phyloP scores from a whole-genome alignment of 2,113 vertebrate species.

The Ia io region DNA sequence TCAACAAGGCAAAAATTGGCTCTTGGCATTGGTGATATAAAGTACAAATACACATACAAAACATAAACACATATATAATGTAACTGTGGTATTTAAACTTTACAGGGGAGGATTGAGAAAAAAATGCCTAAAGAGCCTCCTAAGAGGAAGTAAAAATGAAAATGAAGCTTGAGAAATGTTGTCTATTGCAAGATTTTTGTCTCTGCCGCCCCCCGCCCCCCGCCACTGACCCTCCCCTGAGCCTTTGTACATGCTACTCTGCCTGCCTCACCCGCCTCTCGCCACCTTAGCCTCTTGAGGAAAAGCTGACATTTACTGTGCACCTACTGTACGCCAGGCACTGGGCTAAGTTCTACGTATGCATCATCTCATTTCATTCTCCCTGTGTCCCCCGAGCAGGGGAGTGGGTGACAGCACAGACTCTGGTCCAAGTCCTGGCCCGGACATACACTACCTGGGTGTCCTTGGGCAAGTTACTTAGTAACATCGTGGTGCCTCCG shows the following conservation, averaged over 20 bases:
- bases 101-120: neutral
- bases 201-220: neutral
- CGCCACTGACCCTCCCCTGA: no score
- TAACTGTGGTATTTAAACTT: neutral
- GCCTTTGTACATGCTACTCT: neutral
- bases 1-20: neutral
- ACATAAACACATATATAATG: neutral
- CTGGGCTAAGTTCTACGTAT: neutral
- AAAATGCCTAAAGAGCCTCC: neutral
- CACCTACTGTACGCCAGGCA: neutral
- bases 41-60: neutral
- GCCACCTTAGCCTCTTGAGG: neutral
- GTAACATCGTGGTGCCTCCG: neutral
- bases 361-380: neutral
- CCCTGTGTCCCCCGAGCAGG: neutral
- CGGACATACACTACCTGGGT: neutral
- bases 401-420: no score
- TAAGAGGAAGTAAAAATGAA: neutral
- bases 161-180: neutral
- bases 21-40: neutral
- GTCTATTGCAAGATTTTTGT: neutral
- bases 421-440: neutral
- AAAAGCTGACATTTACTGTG: neutral
- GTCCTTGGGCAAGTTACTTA: neutral
- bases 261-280: neutral